A percentile compares a stretch with the other conserved stretches of the same genome.
Conservation (phyloP, 2,888 invertebrate genomes). For the Zelleria hepariella region DNA sequence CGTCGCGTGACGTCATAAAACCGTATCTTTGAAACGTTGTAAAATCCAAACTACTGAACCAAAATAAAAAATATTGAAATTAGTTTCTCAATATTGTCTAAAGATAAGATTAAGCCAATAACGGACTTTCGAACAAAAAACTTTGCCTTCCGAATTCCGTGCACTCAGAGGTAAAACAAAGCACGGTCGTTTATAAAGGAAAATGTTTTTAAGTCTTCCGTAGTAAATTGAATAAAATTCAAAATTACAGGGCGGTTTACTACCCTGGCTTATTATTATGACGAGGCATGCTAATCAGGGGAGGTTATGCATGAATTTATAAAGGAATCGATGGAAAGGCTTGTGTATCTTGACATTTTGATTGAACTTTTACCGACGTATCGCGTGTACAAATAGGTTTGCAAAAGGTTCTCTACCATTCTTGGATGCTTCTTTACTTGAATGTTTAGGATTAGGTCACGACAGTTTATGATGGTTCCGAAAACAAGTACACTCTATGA, state of each 20-base stretch:
- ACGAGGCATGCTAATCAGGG: constrained; percentile 6
- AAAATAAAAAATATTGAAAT: no score
- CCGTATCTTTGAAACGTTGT: no score
- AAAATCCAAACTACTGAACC: no score
- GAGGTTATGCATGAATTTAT: constrained; percentile 15
- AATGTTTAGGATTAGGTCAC: no score
- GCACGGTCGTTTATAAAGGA: background rate
- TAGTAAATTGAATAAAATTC: background rate
- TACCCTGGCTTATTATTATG: background rate
- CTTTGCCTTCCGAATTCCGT: no score
- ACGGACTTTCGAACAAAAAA: no score
- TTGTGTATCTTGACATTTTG: constrained; percentile 26
- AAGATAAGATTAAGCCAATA: no score
- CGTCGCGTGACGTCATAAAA: no score
- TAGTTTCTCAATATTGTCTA: no score
- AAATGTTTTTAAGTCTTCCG: background rate
- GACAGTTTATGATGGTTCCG: no score
- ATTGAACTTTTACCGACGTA: constrained; percentile 45
- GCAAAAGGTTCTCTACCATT: background rate
- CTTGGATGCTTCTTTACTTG: background rate
- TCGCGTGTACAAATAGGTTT: constrained; percentile 31
- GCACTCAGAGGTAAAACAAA: no score
- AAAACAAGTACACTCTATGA: no score
- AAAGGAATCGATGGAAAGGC: constrained; percentile 50
- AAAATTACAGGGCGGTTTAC: background rate